phyloP scores from a whole-genome alignment of 1,140 invertebrate species.

The Gyrodactylus salaris region DNA sequence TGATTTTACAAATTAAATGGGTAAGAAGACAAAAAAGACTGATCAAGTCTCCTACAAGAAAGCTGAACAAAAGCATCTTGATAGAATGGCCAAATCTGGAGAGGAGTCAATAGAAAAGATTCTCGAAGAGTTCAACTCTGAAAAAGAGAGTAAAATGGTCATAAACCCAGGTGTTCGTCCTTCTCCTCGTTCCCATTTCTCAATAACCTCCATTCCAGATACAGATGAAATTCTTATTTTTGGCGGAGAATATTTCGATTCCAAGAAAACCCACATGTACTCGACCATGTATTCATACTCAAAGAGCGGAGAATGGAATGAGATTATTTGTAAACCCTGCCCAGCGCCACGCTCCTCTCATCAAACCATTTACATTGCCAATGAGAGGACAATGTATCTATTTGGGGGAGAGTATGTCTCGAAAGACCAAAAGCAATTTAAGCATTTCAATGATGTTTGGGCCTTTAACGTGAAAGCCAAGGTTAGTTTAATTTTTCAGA shows the following conservation, averaged over 20 bases:
- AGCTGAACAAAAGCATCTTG: neutral
- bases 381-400: neutral
- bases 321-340: neutral
- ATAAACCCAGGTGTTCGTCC: neutral
- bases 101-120: neutral
- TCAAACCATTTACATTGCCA: neutral
- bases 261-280: neutral
- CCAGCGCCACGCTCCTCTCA: neutral
- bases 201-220: neutral
- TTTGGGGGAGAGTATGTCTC: neutral
- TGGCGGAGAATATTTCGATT: neutral
- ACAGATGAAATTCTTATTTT: neutral
- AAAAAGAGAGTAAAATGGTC: neutral
- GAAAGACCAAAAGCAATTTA: neutral
- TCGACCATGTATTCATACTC: neutral
- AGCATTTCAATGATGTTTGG: neutral
- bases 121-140: neutral
- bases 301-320: neutral
- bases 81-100: neutral
- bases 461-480: neutral
- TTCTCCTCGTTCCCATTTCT: neutral
- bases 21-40: neutral
- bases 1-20: neutral
- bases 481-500: neutral
- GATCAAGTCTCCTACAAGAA: neutral